phyloP scores from a whole-genome alignment of 1,140 invertebrate species.

The Wiebesia pumilae region DNA sequence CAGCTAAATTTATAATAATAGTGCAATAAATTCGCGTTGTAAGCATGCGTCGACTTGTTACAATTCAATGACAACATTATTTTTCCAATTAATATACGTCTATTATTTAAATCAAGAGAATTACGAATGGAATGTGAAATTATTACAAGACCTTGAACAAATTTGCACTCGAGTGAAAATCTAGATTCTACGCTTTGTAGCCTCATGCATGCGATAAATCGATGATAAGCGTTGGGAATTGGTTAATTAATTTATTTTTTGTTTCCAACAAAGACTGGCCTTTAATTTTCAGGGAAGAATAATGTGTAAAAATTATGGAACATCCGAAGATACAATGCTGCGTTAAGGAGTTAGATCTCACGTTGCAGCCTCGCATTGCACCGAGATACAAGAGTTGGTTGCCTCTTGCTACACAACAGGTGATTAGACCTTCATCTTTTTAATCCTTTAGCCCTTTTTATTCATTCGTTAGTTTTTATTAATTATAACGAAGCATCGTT shows the following conservation, averaged over 20 bases:
- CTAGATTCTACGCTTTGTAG: not conserved
- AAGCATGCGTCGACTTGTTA: not conserved
- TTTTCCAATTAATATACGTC: not conserved
- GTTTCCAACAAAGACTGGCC: not conserved
- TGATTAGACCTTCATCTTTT: constrained; percentile 49
- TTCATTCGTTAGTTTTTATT: not conserved
- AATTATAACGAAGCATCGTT: not conserved
- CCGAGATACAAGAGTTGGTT: constrained; percentile 72
- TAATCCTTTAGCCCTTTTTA: not conserved
- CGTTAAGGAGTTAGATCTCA: constrained; percentile 71
- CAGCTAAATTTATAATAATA: not conserved
- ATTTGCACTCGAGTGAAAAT: not conserved
- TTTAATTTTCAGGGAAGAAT: constrained; percentile 12
- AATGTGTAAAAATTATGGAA: constrained; percentile 65
- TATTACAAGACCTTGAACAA: not conserved
- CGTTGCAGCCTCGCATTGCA: constrained; percentile 67
- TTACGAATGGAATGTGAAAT: not conserved
- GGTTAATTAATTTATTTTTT: not conserved
- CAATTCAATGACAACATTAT: not conserved
- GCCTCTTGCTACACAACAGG: constrained; percentile 71
- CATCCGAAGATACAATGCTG: constrained; percentile 63
- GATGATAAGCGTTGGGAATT: not conserved
- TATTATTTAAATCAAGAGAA: not conserved
- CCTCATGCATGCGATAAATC: not conserved
- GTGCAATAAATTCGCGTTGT: not conserved